Base-by-base conservation (phyloP, 2,888 invertebrate genomes). In the Megamerina dolium region DNA sequence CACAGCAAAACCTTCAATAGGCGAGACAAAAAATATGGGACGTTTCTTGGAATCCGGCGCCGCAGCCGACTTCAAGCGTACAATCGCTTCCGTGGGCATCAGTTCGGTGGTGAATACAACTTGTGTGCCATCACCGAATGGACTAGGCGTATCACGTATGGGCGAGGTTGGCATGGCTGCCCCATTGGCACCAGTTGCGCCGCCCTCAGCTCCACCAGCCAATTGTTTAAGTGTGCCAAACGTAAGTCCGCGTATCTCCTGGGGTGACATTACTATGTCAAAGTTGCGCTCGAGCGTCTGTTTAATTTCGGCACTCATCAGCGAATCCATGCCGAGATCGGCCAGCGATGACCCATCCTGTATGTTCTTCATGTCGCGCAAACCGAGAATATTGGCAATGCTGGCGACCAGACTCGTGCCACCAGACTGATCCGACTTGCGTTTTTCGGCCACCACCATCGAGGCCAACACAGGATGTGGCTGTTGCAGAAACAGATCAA, bases 241-340 rank as follows among this genome's bases (percentile, higher is more conserved):
- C 1, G 89, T 91, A 34, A 94, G 75, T 39, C 76, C 79, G 50
- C 95, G 80, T 59, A 96, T 92, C 73, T 95, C 94, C 70, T 90
- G 89, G 55, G 93, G 88, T 49, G 87, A 85, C 49, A 97, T 75
- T 17, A 89, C 83, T 45, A 96, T 74, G 70, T 97, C 95, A 73
- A 87, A 94, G 62, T 87, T 89, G 43, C 94, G 79, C 70, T 95
- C 95, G 41, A 96, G 74, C 1, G 90, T 89, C 73, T 95, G 95
- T 70, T 96, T 96, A 63, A 99, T 93, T 77, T 99, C 99, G 2
- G 97, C 94, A 34, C 95, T 95, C 97, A 97, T 97, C 54, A 99
- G 75, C 2, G 96, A 96, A 69, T 99, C 97, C 84, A 99, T 90
- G 48, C 97, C 97, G 30, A 99, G 79, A 70, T 99, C 97, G 20